phyloP scores from a whole-genome alignment of 2,888 invertebrate genomes.

The Agrilus mali region DNA sequence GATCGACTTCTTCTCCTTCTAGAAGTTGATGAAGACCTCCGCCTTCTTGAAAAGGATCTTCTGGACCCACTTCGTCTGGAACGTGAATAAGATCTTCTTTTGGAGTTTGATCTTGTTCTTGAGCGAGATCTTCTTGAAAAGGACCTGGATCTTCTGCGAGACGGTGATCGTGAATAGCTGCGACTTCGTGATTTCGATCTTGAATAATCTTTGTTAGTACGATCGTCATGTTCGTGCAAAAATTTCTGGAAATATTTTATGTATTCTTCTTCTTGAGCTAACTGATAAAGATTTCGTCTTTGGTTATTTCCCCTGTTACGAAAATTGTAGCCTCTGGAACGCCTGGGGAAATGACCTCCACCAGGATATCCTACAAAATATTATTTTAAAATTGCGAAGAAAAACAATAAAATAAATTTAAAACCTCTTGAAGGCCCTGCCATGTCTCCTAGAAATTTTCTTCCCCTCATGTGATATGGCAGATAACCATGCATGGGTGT shows the following conservation, averaged over 20 bases:
- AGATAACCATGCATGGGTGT: slow-evolving; percentile 17
- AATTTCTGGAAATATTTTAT: slow-evolving; percentile 49
- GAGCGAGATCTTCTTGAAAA: slow-evolving; percentile 17
- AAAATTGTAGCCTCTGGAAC: slow-evolving; percentile 12
- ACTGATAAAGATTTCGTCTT: slow-evolving; percentile 16
- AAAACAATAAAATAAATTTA: slow-evolving; percentile 8
- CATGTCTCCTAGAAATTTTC: slow-evolving; percentile 21
- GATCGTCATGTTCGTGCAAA: slow-evolving; percentile 39
- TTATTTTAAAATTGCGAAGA: slow-evolving; percentile 13
- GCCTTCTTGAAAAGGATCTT: slow-evolving; percentile 12
- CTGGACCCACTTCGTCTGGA: slow-evolving; percentile 10
- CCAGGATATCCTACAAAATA: slow-evolving; percentile 3
- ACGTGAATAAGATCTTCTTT: slow-evolving; percentile 12
- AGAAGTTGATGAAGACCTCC: slow-evolving; percentile 18
- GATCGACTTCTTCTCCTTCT: slow-evolving; percentile 16
- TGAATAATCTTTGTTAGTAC: slow-evolving; percentile 35
- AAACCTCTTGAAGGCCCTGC: slow-evolving; percentile 24
- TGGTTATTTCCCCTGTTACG: slow-evolving; percentile 26
- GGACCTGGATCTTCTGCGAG: not conserved
- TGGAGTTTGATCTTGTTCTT: slow-evolving; percentile 17
- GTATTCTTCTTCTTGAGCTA: slow-evolving; percentile 33
- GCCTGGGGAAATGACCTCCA: slow-evolving; percentile 5
- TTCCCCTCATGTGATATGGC: slow-evolving; percentile 18
- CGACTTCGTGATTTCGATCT: slow-evolving; percentile 30
- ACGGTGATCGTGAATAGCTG: slow-evolving; percentile 15